Evolutionary conservation across 2,113 vertebrate genomes (phyloP).

Genomic region (Piprites chloris): DNA sequence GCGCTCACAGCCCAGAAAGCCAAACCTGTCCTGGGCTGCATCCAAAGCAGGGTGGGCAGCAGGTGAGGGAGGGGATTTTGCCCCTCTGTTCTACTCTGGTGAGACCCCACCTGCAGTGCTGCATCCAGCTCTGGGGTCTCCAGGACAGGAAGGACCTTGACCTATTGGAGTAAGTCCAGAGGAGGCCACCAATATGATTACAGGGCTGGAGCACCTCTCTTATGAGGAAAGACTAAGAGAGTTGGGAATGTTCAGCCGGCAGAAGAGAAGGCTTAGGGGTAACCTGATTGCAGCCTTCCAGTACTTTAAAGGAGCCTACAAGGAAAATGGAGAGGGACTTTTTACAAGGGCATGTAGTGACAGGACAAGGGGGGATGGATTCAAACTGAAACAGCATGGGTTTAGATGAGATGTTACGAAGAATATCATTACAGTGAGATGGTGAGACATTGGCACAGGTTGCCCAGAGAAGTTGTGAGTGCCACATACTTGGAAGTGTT

Average conservation of each 20-base stretch:
- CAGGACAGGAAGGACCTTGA: neutral
- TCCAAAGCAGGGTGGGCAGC: neutral
- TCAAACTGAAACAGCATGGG: neutral
- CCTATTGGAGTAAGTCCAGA: rapidly evolving
- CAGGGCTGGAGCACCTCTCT: rapidly evolving
- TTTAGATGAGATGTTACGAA: neutral
- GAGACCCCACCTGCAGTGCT: neutral
- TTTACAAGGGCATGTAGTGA: neutral
- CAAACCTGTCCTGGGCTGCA: neutral
- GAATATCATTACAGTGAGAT: neutral
- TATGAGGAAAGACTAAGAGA: neutral
- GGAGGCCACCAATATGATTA: neutral
- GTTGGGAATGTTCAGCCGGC: neutral
- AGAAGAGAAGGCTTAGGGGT: neutral
- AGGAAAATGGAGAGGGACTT: neutral
- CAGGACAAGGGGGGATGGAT: neutral
- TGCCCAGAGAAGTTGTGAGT: neutral
- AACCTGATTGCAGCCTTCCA: neutral
- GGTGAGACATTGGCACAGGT: neutral
- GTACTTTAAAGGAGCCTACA: neutral
- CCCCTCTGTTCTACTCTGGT: neutral
- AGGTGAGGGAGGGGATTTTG: neutral
- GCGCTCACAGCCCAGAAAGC: neutral
- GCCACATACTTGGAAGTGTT: neutral
- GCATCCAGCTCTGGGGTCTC: neutral